Base-by-base conservation (phyloP, 1,140 invertebrate species). In the Camponotus floridanus region DNA sequence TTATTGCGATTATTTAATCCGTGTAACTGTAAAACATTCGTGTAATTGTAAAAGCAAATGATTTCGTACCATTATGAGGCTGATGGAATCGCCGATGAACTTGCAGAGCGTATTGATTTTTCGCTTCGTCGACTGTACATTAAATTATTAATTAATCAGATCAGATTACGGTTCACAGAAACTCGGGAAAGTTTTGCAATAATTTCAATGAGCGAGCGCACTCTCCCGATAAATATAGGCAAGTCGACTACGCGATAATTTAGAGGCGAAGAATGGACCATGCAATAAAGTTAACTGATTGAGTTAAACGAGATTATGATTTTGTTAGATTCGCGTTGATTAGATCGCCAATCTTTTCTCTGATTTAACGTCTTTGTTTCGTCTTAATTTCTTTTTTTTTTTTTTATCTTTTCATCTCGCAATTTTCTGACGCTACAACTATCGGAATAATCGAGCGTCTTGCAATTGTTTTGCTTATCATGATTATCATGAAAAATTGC, bases 241-340 rank as follows among this genome's bases (percentile, higher is more conserved):
- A 13, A 26, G 9, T 64, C 55, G 80, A 59, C 48, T 51, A 74
- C 73, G n/a, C 31, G 74, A 87, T 88, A 89, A 88, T 89, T 48
- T 55, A 62, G 80, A 85, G 88, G 68, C 67, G 73, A 31, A 80
- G 59, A 42, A 73, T 51, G 57, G 57, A 51, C 13, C 18, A 42
- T 83, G 73, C 79, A 88, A 89, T 85, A 39, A 45, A 70, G 36
- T 83, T 86, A 86, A 88, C 59, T 76, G 76, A 89, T 89, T 83
- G 84, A 89, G 76, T 55, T 31, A 18, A 45, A 33, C 71, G 73
- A 88, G 48, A 86, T 86, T 70, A 76, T 73, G 70, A 79, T 65
- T 73, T 83, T 55, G 48, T 71, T 31, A n/a, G 1, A n/a, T 13
- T 39, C 42, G 65, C 31, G 21, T 9, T 45, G 48, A 61, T 55